phyloP scores from a whole-genome alignment of 2,888 invertebrate genomes.

The Callinectes sapidus region DNA sequence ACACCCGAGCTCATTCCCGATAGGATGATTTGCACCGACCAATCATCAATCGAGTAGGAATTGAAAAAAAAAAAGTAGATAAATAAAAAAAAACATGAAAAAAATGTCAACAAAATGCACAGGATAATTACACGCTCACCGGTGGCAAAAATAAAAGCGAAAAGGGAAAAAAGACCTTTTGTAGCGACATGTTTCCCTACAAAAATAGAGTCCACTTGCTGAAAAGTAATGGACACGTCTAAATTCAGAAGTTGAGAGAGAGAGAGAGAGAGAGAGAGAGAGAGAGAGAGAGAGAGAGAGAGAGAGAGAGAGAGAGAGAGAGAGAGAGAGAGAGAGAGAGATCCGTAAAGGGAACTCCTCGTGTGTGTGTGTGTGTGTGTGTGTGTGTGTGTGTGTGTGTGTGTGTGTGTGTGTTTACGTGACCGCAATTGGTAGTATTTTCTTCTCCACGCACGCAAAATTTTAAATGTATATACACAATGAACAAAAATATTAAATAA shows the following conservation, averaged over 20 bases:
- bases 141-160: background rate
- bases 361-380: conserved; percentile 28
- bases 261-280: conserved; percentile 29
- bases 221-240: background rate
- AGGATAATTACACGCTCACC: conserved; percentile 20
- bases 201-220: background rate
- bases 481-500: no score
- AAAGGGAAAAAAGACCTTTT: background rate
- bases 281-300: conserved; percentile 32
- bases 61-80: background rate
- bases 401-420: conserved; percentile 19
- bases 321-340: conserved; percentile 29
- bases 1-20: background rate
- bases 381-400: conserved; percentile 36
- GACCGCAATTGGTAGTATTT: background rate
- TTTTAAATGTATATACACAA: no score
- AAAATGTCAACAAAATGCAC: background rate
- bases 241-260: background rate
- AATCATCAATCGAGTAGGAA: background rate
- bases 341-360: background rate
- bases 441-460: background rate
- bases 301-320: conserved; percentile 32
- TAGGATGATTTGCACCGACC: background rate
- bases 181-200: background rate
- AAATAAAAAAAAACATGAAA: background rate